Percentiles rank a stretch among this genome's conserved stretches.
These are phyloP conservation scores for Prunella himalayana DNA, from an alignment of 2,113 vertebrate genomes.

Conservation along the genomic window DNA sequence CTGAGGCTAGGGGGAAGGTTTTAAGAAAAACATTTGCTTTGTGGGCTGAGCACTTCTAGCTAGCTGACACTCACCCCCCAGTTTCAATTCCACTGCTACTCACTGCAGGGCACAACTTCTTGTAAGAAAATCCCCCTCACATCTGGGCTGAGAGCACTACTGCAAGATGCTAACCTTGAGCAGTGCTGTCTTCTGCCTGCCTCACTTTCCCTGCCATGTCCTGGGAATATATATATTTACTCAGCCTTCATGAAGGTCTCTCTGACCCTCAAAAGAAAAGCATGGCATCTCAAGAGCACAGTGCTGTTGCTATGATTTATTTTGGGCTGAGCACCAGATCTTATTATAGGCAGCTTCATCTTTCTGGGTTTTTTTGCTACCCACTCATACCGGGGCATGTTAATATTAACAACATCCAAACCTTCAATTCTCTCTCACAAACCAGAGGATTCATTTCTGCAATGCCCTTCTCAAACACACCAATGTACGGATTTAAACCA, in stretches of 20 bases:
- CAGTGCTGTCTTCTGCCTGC: neutral
- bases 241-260: neutral
- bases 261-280: neutral
- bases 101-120: neutral
- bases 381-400: neutral
- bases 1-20: neutral
- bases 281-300: neutral
- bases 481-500: neutral
- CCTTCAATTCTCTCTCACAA: neutral
- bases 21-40: neutral
- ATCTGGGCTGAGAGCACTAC: neutral
- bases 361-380: neutral
- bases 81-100: neutral
- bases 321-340: neutral
- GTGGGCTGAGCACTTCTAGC: neutral
- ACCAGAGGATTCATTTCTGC: neutral
- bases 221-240: neutral
- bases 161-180: neutral
- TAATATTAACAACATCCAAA: neutral
- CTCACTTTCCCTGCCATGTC: neutral
- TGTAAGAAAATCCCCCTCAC: neutral
- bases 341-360: neutral
- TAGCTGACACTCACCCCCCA: neutral
- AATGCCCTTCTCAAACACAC: neutral
- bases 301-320: neutral